Percentiles rank a stretch among this genome's conserved stretches.
Conservation (phyloP, 2,888 invertebrate genomes). For the Cantharis flavilabris region DNA sequence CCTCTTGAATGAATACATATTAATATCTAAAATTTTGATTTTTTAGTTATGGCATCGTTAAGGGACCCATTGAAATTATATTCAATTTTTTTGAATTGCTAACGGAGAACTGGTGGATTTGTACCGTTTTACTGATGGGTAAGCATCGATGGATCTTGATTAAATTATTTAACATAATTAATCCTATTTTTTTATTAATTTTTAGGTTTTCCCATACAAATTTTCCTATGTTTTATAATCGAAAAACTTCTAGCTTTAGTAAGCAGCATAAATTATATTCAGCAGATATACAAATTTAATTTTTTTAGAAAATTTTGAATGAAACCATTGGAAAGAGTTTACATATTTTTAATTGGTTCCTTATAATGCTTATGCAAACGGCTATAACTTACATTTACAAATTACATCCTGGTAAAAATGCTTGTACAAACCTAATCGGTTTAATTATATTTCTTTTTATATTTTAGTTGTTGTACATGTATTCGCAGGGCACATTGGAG, state of each 20-base stretch:
- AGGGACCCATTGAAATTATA: neutral
- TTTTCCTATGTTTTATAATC: neutral
- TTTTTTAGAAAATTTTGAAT: neutral
- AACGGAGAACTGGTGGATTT: neutral
- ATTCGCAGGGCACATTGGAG: neutral
- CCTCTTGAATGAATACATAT: too few species aligned
- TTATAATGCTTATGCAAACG: neutral
- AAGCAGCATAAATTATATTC: neutral
- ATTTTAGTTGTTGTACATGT: neutral
- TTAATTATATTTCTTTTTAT: neutral
- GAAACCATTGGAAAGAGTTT: neutral
- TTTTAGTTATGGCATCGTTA: neutral
- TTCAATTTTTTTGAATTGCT: neutral
- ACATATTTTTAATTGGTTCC: neutral
- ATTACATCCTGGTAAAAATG: neutral
- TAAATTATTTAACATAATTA: too few species aligned
- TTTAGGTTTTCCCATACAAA: neutral
- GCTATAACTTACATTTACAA: neutral
- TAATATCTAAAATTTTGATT: neutral
- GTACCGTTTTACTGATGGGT: neutral
- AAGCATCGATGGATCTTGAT: neutral
- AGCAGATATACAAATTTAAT: neutral
- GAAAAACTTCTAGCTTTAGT: neutral
- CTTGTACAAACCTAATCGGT: neutral
- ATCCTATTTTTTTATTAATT: neutral